Conservation (phyloP, 1,140 invertebrate genomes). For the Araneus ventricosus region DNA sequence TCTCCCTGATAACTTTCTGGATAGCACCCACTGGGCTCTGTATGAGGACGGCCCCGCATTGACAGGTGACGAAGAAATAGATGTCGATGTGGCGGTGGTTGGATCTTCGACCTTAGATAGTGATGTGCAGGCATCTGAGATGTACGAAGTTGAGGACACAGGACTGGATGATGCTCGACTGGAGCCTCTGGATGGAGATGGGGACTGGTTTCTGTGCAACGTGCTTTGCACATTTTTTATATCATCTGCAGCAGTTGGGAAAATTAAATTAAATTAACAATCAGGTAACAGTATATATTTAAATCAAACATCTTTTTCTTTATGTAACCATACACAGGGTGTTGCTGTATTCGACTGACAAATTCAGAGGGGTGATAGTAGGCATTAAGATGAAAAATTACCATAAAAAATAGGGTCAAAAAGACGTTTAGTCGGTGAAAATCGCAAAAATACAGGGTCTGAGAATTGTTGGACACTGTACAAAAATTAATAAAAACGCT, state of each 20-base stretch:
- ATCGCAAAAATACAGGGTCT: no score
- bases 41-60: slow-evolving; percentile 74
- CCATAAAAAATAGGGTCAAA: no score
- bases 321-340: no score
- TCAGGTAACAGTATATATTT: not conserved
- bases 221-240: slow-evolving; percentile 73
- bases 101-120: slow-evolving; percentile 64
- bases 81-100: slow-evolving; percentile 58
- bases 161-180: slow-evolving; percentile 74
- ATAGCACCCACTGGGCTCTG: slow-evolving; percentile 63
- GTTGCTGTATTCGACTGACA: no score
- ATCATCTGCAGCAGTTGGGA: slow-evolving; percentile 28
- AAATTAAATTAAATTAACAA: not conserved
- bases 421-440: no score
- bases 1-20: slow-evolving; percentile 68
- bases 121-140: slow-evolving; percentile 66
- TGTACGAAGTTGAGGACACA: slow-evolving; percentile 69
- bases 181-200: slow-evolving; percentile 75
- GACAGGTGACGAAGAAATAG: slow-evolving; percentile 69
- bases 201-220: slow-evolving; percentile 69
- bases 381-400: no score
- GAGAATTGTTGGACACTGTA: no score
- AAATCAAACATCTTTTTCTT: not conserved
- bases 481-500: no score
- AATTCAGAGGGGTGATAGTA: no score